These are phyloP conservation scores for Sula dactylatra DNA, from an alignment of 2,113 vertebrate genomes.

Conservation along the genomic window DNA sequence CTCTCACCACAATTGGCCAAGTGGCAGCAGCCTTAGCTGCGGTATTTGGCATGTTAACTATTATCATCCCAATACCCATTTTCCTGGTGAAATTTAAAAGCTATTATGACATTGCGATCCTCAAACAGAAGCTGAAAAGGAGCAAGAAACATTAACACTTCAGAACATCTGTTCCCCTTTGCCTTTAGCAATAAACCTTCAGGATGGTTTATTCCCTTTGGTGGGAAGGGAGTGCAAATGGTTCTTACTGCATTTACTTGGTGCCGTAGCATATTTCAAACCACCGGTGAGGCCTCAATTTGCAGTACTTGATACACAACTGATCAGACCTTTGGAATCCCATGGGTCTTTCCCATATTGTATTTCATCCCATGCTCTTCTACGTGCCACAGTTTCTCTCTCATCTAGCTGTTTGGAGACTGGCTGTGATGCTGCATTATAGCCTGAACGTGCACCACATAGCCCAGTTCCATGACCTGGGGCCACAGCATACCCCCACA, in stretches of 20 bases:
- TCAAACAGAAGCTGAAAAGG: slow-evolving; percentile 26
- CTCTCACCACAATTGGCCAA: not conserved
- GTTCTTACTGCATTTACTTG: not conserved
- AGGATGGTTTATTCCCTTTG: not conserved
- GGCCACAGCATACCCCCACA: not conserved
- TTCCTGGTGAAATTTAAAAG: slow-evolving; percentile 52
- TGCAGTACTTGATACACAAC: not conserved
- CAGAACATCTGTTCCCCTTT: not conserved
- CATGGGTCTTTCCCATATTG: not conserved
- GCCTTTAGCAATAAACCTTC: not conserved
- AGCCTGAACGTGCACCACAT: not conserved
- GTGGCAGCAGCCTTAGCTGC: slow-evolving; percentile 28
- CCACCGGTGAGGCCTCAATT: not conserved
- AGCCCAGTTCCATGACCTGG: too few species aligned
- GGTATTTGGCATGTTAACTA: not conserved
- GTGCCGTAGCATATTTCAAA: not conserved
- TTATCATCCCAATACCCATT: slow-evolving; percentile 46
- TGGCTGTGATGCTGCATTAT: not conserved
- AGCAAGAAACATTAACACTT: not conserved
- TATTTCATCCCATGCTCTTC: not conserved
- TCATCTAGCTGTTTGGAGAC: not conserved
- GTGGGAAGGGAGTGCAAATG: not conserved
- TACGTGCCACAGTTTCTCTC: not conserved
- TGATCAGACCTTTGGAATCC: not conserved
- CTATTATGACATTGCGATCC: slow-evolving; percentile 32